Base-by-base conservation (phyloP, 1,140 invertebrate genomes). In the Cataglyphis hispanica region DNA sequence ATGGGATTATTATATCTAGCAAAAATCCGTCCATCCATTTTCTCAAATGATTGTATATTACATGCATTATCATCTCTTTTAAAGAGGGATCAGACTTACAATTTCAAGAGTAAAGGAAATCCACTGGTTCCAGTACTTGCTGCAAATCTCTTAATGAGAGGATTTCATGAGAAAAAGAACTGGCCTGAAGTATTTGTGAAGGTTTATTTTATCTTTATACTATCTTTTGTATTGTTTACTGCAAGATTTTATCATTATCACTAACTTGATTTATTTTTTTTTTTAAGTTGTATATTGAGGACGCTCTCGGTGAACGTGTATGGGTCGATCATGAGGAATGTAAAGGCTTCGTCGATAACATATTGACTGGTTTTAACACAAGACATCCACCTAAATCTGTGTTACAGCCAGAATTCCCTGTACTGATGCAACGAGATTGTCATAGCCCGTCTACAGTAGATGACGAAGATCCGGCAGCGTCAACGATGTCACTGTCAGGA, bases 261-360 rank as follows among this genome's bases (percentile, higher is more conserved):
- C 27, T n/a, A 16, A 34, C 2, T 40, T 31, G 22, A 53, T 61
- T 76, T n/a, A 61, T 77, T 85, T 69, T 89, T 50, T 89, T 89
- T 91, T 94, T 96, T 7, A 90, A 98, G 97, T 96, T 98, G 0
- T 99, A 98, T 93, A 97, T 99, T 77, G 99, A 99, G 92, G 99
- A 99, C 95, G 98, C 98, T 4, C 93, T 99, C 0, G 98, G 98
- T 69, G 99, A 99, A 91, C 95, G 98, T 70, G 96, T 98, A 75
- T 99, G 99, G 98, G 98, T 99, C 8, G 99, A 99, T 93, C 97
- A 97, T 90, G 97, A 98, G 11, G 97, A 98, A 93, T 99, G 98
- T 94, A 97, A 98, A 93, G 97, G 97, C 43, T 98, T 99, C 95
- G 98, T 99, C 0, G 98, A 99, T 88, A 99, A 99, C 94, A 98